Conservation (phyloP, 2,888 invertebrate genomes). For the Erebia palarica region DNA sequence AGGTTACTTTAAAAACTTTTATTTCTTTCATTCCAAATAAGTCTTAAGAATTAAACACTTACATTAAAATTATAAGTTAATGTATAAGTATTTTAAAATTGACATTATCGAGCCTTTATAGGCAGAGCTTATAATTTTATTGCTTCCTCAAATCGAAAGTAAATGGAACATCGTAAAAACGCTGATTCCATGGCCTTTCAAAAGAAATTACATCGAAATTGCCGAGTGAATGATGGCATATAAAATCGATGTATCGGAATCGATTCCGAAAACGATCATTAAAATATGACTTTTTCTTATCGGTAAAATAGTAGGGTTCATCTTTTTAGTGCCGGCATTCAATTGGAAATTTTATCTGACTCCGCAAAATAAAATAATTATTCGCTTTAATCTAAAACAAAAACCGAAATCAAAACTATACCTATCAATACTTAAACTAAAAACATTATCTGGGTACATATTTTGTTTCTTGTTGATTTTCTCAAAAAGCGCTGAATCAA, state of each 20-base stretch:
- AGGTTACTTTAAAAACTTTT: background rate
- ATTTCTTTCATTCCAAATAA: background rate
- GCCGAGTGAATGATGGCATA: conserved; percentile 2
- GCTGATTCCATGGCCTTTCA: conserved; percentile 17
- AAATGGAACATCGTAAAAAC: conserved; percentile 11
- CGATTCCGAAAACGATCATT: background rate
- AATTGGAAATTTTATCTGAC: background rate
- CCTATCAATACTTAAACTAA: no score
- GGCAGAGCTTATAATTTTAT: background rate
- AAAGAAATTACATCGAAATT: conserved; percentile 14
- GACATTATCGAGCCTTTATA: background rate
- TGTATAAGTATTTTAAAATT: background rate
- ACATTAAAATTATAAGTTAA: background rate
- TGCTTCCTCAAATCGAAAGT: background rate
- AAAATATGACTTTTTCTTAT: conserved; percentile 4
- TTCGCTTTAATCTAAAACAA: background rate
- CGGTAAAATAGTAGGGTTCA: background rate
- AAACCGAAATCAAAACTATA: no score
- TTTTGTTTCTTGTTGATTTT: no score
- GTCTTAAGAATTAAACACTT: background rate
- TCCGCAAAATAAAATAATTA: background rate
- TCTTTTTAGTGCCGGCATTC: background rate
- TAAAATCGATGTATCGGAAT: conserved; percentile 4
- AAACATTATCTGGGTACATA: no score
- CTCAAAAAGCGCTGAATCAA: no score